Evolutionary conservation across 2,888 invertebrate genomes (phyloP).

Genomic region (Andrena camellia): DNA sequence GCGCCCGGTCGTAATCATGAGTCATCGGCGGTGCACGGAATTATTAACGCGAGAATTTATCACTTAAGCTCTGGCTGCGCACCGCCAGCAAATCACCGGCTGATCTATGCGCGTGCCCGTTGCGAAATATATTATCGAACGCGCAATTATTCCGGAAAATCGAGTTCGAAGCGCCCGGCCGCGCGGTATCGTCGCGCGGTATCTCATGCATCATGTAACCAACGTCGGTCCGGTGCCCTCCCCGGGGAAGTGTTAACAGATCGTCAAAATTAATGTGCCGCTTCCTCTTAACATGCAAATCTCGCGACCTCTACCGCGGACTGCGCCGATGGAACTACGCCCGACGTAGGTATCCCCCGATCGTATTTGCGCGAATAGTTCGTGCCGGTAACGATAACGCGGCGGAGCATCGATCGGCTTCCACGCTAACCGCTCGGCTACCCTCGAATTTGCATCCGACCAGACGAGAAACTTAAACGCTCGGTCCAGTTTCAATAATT

Average conservation of each 20-base stretch:
- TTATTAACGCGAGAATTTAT: conserved; percentile 53
- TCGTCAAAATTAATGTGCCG: conserved; percentile 56
- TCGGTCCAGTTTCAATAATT: background rate
- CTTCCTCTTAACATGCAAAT: conserved; percentile 52
- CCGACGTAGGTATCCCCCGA: background rate
- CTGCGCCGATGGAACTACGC: background rate
- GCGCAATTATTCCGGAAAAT: conserved; percentile 48
- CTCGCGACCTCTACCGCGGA: conserved; percentile 11
- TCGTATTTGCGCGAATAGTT: background rate
- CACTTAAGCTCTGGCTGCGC: background rate
- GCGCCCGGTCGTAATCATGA: conserved; percentile 14
- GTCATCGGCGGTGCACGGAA: conserved; percentile 36
- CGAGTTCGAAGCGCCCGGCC: conserved; percentile 22
- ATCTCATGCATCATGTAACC: conserved; percentile 45
- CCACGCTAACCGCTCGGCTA: background rate
- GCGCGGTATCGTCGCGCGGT: conserved; percentile 17
- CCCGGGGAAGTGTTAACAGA: conserved; percentile 47
- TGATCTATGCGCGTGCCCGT: conserved; percentile 32
- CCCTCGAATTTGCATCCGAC: conserved; percentile 3
- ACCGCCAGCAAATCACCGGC: conserved; percentile 34
- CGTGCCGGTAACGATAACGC: too few relatives aligned
- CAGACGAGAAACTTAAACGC: background rate
- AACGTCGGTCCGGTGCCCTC: conserved; percentile 33
- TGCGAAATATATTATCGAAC: conserved; percentile 50
- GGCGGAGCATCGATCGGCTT: conserved; percentile 1